A percentile compares a stretch with the other conserved stretches of the same genome.
Conservation (phyloP, 2,888 invertebrate species). For the Abrostola triplasia region DNA sequence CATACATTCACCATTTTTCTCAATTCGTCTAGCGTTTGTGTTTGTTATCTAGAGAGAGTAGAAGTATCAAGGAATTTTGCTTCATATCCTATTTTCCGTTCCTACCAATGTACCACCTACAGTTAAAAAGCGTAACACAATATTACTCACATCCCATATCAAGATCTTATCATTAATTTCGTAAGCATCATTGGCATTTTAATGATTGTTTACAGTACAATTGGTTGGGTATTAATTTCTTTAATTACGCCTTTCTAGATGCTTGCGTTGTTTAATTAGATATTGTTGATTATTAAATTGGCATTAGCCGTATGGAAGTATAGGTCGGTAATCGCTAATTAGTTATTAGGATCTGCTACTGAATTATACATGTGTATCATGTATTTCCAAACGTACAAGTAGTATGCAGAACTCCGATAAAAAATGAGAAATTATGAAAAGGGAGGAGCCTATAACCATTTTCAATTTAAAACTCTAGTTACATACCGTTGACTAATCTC, state of each 20-base stretch:
- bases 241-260: slow-evolving; percentile 12
- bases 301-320: not conserved
- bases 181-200: not conserved
- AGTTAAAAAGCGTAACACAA: not conserved
- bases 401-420: no score
- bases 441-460: no score
- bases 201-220: slow-evolving; percentile 10
- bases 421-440: no score
- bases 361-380: no score
- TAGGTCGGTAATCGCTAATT: slow-evolving; percentile 1
- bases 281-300: not conserved
- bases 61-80: not conserved
- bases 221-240: slow-evolving; percentile 14
- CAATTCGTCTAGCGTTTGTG: no score
- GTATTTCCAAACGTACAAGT: no score
- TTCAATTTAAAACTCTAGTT: no score
- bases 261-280: slow-evolving; percentile 14
- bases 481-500: no score
- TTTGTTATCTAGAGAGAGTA: no score
- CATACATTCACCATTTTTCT: no score
- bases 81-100: not conserved
- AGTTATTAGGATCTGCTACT: not conserved
- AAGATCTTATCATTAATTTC: not conserved
- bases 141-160: not conserved
- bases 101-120: no score